Base-by-base conservation (phyloP, 2,888 invertebrate species). In the Eurytoma adleriae region DNA sequence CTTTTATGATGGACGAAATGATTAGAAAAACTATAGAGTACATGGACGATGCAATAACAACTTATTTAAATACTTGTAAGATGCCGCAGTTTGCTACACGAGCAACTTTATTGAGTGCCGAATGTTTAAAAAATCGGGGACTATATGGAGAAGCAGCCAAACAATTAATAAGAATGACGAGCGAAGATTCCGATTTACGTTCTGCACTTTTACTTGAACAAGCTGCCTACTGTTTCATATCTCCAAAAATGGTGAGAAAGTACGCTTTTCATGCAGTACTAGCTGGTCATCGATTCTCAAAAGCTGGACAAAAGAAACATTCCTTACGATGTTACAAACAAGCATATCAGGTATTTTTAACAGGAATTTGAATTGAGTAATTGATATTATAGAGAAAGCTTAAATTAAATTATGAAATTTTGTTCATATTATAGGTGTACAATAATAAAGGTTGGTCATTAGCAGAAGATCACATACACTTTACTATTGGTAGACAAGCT, bases 231-330 rank as follows among this genome's bases (percentile, higher is more conserved):
- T 97, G 98, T 89, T 99, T 97, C 89, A 92, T 98, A 56, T 92
- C 91, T 3, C 94, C 94, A 48, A 93, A 93, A 74, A 96, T 97
- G 95, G 94, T 96, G 84, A 93, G 98, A 73, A 99, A 99, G 91
- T 98, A 97, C 90, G 97, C 98, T 18, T 98, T 99, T 91, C 98
- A 99, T 88, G 96, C 98, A 93, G 98, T 99, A 24, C 92, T 99
- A 27, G 97, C 99, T 20, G 99, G 99, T 0, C 98, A 99, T 91
- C 93, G 99, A 79, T 99, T 95, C 91, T 97, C 96, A 14, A 98
- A 98, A 90, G 96, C 97, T 16, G 96, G 96, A 0, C 98, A 98
- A 91, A 94, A 96, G 83, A 96, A 95, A 89, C 99, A 99, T 91
- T 96, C 98, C 0, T 93, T 98, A 81, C 93, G 98, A 84, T 97